Evolutionary conservation across 2,797 vertebrate genomes (phyloP), one percentile per base, ranked within the genome.

Genomic region (Neoniphon sammara): DNA sequence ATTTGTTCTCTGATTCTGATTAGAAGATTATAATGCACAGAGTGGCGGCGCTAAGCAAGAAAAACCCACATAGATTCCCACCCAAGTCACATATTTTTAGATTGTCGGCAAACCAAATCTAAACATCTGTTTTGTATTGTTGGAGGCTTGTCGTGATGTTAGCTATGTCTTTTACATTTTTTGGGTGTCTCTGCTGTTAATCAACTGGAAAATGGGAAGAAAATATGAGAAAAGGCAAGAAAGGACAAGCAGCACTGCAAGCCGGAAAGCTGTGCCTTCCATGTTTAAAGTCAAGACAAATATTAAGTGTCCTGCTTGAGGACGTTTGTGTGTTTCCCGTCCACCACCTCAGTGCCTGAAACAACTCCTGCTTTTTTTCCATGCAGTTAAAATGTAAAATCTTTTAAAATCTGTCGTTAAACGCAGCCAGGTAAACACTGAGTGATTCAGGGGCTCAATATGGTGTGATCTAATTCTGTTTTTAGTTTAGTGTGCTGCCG

Each of bases 111-210:
- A 47, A 47, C 3, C 44, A 36, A 76, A 61, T 49, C 23, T 17
- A 23, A 73, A 56, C 66, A 67, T 76, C 68, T 68, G 68, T 75
- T 77, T 46, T 49, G 5, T 58, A 6, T 53, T 44, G 57, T 70
- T 54, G 10, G 36, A 30, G 25, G 52, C 8, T 18, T 69, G 23
- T 54, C 56, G 20, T 61, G 57, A 62, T 47, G 17, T 66, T 31
- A 52, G 47, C 23, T n/a, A 7, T 23, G 42, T 52, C 34, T 66
- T 52, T 21, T 20, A 15, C 46, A 21, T n/a, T 15, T 36, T 58
- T 58, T 23, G 62, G 12, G 50, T 66, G 34, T 46, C 23, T 49
- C 39, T 55, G 14, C 50, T 72, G 31, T 58, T 42, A 60, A 75
- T 55, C 12, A 20, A 42, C 23, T 58, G 25, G 39, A 72, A 64